Evolutionary conservation across 2,888 invertebrate species (phyloP).

Genomic region (Acanthopleura granulata): DNA sequence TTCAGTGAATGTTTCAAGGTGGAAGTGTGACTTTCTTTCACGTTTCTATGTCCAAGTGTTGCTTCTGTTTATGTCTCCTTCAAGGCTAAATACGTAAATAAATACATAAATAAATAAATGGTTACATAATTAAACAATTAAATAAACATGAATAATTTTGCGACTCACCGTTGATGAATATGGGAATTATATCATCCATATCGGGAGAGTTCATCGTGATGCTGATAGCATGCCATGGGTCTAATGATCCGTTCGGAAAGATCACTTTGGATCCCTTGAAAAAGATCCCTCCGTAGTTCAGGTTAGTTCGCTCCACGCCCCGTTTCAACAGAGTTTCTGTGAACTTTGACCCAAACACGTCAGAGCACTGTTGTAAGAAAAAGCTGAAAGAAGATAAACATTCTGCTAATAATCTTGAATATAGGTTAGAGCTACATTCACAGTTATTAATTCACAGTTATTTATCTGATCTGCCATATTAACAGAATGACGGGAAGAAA

Average conservation of each 20-base stretch:
- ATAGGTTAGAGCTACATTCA: no score
- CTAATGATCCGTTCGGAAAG: slow-evolving; percentile 89
- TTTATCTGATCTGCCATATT: no score
- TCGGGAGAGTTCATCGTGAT: slow-evolving; percentile 52
- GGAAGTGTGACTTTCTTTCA: no score
- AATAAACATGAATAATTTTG: neutral
- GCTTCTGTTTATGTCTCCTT: no score
- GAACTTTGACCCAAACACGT: slow-evolving; percentile 81
- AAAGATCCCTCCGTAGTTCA: slow-evolving; percentile 80
- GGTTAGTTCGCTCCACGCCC: slow-evolving; percentile 81
- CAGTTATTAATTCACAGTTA: no score
- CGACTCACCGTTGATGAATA: slow-evolving; percentile 10
- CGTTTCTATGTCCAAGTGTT: no score
- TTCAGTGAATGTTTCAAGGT: no score
- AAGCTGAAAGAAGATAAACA: slow-evolving; percentile 63
- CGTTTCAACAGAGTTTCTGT: slow-evolving; percentile 75
- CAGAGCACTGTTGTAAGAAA: slow-evolving; percentile 84
- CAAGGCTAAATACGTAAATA: no score
- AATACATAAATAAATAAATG: no score
- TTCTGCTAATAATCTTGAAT: no score
- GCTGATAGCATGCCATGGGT: slow-evolving; percentile 75
- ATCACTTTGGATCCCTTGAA: slow-evolving; percentile 81
- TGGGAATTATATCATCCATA: neutral
- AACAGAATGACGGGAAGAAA: no score
- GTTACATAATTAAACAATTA: no score